Evolutionary conservation across 1,140 invertebrate genomes (phyloP).

Genomic region (Brachystomella parvula): DNA sequence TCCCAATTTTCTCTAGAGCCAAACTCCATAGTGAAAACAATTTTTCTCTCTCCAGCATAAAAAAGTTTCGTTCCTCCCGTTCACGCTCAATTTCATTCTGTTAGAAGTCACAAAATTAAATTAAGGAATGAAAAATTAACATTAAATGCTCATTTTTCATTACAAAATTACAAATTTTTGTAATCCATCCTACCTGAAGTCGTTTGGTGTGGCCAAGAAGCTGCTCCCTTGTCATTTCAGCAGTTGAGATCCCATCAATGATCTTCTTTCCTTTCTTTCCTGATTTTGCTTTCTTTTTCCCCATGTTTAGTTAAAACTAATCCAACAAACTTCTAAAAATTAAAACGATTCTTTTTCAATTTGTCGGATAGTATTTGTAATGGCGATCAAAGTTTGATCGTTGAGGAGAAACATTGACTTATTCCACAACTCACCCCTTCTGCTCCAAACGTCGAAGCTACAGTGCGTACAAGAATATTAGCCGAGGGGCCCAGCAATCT

Average conservation of each 20-base stretch:
- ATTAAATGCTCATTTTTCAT: background rate
- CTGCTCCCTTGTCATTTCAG: constrained; percentile 88
- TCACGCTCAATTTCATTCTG: constrained; percentile 74
- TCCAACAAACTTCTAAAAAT: too few relatives aligned
- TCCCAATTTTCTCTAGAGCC: constrained; percentile 61
- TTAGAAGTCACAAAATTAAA: background rate
- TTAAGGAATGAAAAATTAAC: background rate
- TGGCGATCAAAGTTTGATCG: too few relatives aligned
- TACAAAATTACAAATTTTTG: background rate
- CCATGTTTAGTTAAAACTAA: too few relatives aligned
- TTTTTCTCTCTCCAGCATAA: constrained; percentile 90
- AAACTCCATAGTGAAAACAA: constrained; percentile 91
- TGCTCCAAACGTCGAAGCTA: too few relatives aligned
- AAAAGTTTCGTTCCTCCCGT: constrained; percentile 88
- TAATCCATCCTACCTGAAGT: constrained; percentile 61
- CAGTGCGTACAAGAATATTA: too few relatives aligned
- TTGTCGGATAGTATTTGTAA: too few relatives aligned
- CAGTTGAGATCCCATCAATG: constrained; percentile 83
- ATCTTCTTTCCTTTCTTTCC: constrained; percentile 46
- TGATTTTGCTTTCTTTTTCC: background rate
- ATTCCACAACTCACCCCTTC: too few relatives aligned
- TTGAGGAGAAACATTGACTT: too few relatives aligned
- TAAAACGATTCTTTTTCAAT: too few relatives aligned
- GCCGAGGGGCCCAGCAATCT: too few relatives aligned
- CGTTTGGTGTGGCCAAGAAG: constrained; percentile 76